Base-by-base conservation (phyloP, 2,797 vertebrate genomes). In the Pantherophis vulpinus region DNA sequence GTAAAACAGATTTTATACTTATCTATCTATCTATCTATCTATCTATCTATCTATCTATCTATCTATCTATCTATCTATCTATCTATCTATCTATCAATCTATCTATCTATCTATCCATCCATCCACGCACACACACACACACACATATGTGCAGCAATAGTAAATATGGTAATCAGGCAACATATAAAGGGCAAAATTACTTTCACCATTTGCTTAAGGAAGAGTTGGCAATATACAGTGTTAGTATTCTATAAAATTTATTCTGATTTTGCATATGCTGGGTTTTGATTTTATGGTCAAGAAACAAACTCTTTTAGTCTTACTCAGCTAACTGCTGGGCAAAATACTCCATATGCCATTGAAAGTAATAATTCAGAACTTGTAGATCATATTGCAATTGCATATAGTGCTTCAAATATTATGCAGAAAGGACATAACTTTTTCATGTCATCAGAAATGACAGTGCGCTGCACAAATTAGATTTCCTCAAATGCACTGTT, bases 371-470 rank as follows among this genome's bases (percentile, higher is more conserved):
- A 54, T 93, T 59, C n/a, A 37, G 8, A 91, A 70, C 29, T 91
- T 91, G 92, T 32, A 29, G 79, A 74, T 74, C 37, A 70, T 74
- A 56, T 88, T 74, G 29, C 90, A 79, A 88, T 88, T 20, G 56
- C 42, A 63, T 91, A 91, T 86, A 89, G 47, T 25, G 32, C 42
- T 89, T 91, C 90, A 88, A 91, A 63, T 56, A 63, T 93, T 91
- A 29, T 51, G 37, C 66, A 91, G 42, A 90, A 86, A 90, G 37
- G 58, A 74, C 29, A 54, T 89, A 94, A 27, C 88, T 8, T 11
- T 29, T 56, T 5, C 7, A 60, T n/a, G 7, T 59, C 20, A 91
- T 25, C 18, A 93, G 20, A 90, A 86, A 92, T 91, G 95, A 86
- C 74, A 92, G 60, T n/a, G 6, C 2, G 16, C 7, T 58, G 2